These are phyloP conservation scores for Hydrocynus forskahlii DNA, from an alignment of 2,797 vertebrate genomes.

Conservation along the genomic window DNA sequence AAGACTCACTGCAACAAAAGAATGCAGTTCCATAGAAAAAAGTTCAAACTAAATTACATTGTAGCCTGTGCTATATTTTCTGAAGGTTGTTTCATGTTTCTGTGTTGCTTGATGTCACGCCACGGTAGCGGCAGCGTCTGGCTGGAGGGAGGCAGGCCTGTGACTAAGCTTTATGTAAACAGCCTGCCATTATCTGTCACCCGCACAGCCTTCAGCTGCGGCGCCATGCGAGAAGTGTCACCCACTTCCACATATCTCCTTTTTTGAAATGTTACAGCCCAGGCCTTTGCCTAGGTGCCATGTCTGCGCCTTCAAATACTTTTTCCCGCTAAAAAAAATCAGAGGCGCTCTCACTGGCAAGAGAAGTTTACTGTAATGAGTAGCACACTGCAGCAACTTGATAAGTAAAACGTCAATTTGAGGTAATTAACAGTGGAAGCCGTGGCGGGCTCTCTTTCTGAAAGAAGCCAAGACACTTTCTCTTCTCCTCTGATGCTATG, in stretches of 20 bases:
- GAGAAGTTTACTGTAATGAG: slow-evolving; percentile 48
- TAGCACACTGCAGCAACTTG: slow-evolving; percentile 51
- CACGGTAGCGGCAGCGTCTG: neutral
- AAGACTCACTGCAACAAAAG: neutral
- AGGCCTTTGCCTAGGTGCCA: slow-evolving; percentile 27
- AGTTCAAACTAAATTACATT: neutral
- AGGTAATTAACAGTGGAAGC: slow-evolving; percentile 60
- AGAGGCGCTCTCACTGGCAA: slow-evolving; percentile 38
- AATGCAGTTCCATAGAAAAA: neutral
- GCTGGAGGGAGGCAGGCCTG: slow-evolving; percentile 35
- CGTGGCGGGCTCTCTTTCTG: slow-evolving; percentile 56
- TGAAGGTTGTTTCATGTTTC: neutral
- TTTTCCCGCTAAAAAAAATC: slow-evolving; percentile 21
- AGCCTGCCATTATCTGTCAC: slow-evolving; percentile 44
- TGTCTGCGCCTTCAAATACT: slow-evolving; percentile 16
- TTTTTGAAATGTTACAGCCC: slow-evolving; percentile 29
- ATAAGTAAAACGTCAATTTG: slow-evolving; percentile 63
- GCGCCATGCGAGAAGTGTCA: slow-evolving; percentile 10
- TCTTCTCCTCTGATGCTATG: slow-evolving; percentile 9
- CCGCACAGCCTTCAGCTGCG: slow-evolving; percentile 27
- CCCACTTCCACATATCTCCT: slow-evolving; percentile 36
- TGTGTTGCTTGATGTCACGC: slow-evolving; percentile 25
- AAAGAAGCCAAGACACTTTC: slow-evolving; percentile 46
- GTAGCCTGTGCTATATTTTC: neutral
- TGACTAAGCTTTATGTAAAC: slow-evolving; percentile 49